Base-by-base conservation (phyloP, 2,888 invertebrate genomes). In the Melieria crassipennis region DNA sequence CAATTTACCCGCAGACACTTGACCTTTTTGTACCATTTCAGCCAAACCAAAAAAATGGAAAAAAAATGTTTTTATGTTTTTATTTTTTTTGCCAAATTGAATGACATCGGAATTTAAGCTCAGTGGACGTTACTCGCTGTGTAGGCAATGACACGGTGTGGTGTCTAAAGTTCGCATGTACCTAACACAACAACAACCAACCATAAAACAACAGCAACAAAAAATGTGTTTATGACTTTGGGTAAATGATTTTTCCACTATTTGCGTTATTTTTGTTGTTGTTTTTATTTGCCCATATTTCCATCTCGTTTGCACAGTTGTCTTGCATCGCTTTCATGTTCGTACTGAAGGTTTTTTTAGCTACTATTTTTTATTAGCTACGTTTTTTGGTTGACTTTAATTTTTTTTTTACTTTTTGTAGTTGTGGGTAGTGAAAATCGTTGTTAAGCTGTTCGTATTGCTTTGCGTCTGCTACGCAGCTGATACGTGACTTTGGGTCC, bases 1-100 rank as follows among this genome's bases (percentile, higher is more conserved):
- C 82, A 81, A 74, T 75, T 75, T 82, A 77, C 75, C 70, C 74
- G 56, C 65, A 74, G 75, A 78, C 81, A 78, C 78, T 82, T 82
- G 81, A 83, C 79, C 80, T 77, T 78, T 79, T 79, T 76, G 30
- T 30, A 30, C 30, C 30, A 30, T 30, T 30, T 30, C 30, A 30
- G 30, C 3, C 30, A 30, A 30, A 30, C 30, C 30, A 30, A 1
- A 2, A 30, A 16, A 16, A 16, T 16, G n/a, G n/a, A 16, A 16
- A 30, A 30, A 30, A 30, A 30, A 30, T 2, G 30, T 30, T 30
- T 52, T 52, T 52, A 4, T 52, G 4, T 52, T 7, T 52, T 9
- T 9, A 11, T 13, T 1, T 52, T 52, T 50, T 52, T 52, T 52
- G 11, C n/a, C 13, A 52, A 13, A n/a, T 52, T 52, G 52, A 9